phyloP scores from a whole-genome alignment of 2,113 vertebrate species.

The Chinchilla lanigera region DNA sequence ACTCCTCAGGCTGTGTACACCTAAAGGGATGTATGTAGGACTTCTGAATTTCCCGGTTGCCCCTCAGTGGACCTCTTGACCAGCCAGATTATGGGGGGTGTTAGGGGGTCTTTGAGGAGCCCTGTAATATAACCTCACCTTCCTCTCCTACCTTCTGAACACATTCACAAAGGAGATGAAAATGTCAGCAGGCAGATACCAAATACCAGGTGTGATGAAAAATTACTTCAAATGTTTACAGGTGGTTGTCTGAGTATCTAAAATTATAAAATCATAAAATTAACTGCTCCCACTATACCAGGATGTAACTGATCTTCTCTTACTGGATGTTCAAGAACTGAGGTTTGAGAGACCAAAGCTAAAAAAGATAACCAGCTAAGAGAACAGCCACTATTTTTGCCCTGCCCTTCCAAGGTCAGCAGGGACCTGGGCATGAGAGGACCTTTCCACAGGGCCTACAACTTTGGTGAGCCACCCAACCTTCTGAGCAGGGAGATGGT shows the following conservation, averaged over 20 bases:
- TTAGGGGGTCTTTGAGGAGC: background rate
- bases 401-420: background rate
- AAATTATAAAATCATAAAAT: background rate
- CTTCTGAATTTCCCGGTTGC: background rate
- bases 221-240: background rate
- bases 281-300: background rate
- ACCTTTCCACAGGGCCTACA: background rate
- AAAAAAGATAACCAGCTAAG: background rate
- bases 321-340: background rate
- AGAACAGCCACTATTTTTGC: background rate
- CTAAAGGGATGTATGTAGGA: background rate
- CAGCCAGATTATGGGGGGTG: background rate
- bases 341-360: background rate
- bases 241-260: background rate
- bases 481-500: background rate
- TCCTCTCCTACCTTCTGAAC: background rate
- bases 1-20: background rate
- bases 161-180: background rate
- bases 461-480: background rate
- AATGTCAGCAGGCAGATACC: background rate
- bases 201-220: background rate
- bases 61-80: background rate
- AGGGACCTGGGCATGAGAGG: background rate
- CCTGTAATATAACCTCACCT: background rate
- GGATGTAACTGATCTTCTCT: background rate